Base-by-base conservation (phyloP, 2,113 vertebrate genomes). In the Petaurus breviceps region DNA sequence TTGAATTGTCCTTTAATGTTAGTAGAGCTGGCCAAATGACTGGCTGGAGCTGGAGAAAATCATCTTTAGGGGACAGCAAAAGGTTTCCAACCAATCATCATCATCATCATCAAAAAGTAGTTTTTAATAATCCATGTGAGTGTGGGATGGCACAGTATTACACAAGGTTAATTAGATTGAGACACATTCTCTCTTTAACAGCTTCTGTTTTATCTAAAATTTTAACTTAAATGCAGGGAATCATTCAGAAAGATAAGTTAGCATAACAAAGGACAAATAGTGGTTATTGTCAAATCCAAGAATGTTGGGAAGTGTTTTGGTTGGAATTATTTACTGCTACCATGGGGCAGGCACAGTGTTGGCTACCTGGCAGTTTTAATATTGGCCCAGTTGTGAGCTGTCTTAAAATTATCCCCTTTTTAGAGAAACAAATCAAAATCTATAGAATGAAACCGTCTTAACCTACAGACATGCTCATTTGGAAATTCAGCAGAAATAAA, bases 151-250 rank as follows among this genome's bases (percentile, higher is more conserved):
- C 91, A 6, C 93, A 94, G 94, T 52, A 54, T 77, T 97, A 51
- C 0, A 2, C 97, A 98, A 98, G 98, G 98, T 98, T 97, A 98
- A 98, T 96, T 97, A 94, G 51, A 51, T 19, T 2, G 46, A 77
- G 90, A 95, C 96, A 98, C 97, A 96, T 97, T 92, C 97, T 92
- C 93, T 47, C 23, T 0, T 54, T 92, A 92, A 55, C 5, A 7
- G 10, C 46, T 93, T 31, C 90, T 50, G 28, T 77, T 92, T 55
- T 53, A 24, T 22, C 23, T 51, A 91, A 53, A 95, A 46, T 91
- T 43, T 77, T 28, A 93, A 90, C 14, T n/a, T 49, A 93, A 50
- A 28, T 1, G 3, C 12, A 93, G 16, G 37, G 51, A 61, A 84
- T 84, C 3, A 53, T 4, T 28, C 0, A 19, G 0, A 16, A 1